These are phyloP conservation scores for Drosophila anomalata DNA, from an alignment of 2,888 invertebrate species.

Conservation along the genomic window DNA sequence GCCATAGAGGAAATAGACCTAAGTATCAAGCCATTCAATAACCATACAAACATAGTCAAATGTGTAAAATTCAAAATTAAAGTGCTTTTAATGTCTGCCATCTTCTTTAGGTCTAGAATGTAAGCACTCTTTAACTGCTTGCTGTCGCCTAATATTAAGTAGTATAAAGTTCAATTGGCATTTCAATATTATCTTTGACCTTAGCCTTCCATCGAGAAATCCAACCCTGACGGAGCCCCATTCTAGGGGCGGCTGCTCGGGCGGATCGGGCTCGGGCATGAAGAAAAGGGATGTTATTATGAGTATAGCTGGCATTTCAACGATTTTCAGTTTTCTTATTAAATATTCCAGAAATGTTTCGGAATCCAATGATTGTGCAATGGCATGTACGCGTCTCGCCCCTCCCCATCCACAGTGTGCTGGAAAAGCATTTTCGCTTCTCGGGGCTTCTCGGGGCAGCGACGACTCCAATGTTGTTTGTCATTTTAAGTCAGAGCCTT, in stretches of 20 bases:
- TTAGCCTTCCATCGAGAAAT: constrained; percentile 69
- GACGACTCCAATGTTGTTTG: constrained; percentile 73
- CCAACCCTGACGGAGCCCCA: constrained; percentile 47
- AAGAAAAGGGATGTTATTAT: constrained; percentile 62
- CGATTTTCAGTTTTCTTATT: constrained; percentile 81
- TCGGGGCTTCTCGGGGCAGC: constrained; percentile 43
- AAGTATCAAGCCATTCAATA: too few relatives aligned
- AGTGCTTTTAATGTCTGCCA: neutral
- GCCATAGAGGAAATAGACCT: too few relatives aligned
- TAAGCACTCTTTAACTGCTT: constrained; percentile 29
- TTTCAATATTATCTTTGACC: constrained; percentile 80
- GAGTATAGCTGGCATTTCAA: constrained; percentile 80
- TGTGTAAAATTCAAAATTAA: neutral
- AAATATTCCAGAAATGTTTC: constrained; percentile 81
- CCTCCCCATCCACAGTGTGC: constrained; percentile 9
- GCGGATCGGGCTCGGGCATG: constrained; percentile 11
- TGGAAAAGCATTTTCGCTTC: constrained; percentile 72
- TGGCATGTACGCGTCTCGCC: constrained; percentile 71
- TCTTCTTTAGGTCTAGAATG: neutral
- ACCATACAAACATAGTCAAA: too few relatives aligned
- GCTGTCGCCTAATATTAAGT: constrained; percentile 61
- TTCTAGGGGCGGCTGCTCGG: constrained; percentile 49
- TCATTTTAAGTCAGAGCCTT: constrained; percentile 74
- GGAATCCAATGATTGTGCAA: constrained; percentile 81
- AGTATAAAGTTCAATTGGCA: constrained; percentile 77